phyloP scores from a whole-genome alignment of 1,140 invertebrate genomes.

The Dinothrombium tinctorium region DNA sequence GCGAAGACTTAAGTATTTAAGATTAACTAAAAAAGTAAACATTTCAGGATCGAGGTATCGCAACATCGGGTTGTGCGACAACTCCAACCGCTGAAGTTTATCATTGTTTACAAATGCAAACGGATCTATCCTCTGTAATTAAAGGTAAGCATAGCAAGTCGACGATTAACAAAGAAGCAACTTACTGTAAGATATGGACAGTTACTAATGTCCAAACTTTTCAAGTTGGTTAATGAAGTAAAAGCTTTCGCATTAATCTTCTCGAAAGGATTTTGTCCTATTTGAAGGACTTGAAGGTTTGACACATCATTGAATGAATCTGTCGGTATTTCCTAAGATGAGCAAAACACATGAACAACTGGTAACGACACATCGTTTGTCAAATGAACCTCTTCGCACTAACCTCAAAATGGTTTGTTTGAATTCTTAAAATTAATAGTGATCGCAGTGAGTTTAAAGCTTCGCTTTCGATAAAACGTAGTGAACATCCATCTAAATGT shows the following conservation, averaged over 20 bases:
- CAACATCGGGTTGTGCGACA: not conserved
- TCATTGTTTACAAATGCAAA: not conserved
- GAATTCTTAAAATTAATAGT: no score
- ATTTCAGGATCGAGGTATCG: not conserved
- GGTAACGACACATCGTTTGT: no score
- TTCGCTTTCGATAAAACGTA: no score
- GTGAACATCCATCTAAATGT: no score
- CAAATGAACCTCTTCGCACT: no score
- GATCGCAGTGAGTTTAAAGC: no score
- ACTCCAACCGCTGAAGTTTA: not conserved
- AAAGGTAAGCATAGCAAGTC: not conserved
- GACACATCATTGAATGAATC: not conserved
- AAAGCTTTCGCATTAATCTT: slow-evolving; percentile 1
- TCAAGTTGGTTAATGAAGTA: not conserved
- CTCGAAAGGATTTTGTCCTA: slow-evolving; percentile 2
- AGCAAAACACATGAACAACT: no score
- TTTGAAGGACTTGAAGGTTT: slow-evolving; percentile 1
- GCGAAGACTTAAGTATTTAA: not conserved
- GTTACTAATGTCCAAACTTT: slow-evolving; percentile 1
- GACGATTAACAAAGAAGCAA: not conserved
- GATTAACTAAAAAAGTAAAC: not conserved
- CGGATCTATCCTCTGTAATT: not conserved
- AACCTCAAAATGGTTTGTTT: no score
- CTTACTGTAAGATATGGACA: slow-evolving; percentile 4
- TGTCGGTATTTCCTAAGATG: slow-evolving; percentile 1